Conservation (phyloP, 2,888 invertebrate genomes). For the Pseudococcus longispinus region DNA sequence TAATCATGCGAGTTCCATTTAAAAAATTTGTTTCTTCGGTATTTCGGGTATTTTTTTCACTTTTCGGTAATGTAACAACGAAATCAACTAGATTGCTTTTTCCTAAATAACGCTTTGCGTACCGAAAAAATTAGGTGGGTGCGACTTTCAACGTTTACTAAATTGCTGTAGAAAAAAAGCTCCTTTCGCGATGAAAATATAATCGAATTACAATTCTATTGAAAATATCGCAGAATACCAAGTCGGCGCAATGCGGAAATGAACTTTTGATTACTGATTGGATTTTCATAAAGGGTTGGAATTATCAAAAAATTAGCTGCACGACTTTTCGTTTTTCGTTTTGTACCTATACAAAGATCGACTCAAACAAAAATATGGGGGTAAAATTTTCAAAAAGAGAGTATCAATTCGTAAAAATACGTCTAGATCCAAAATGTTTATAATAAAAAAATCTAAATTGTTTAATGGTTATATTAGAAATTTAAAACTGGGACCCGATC, state of each 20-base stretch:
- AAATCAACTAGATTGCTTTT: slow-evolving; percentile 34
- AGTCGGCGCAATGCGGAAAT: slow-evolving; percentile 7
- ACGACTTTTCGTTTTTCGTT: neutral
- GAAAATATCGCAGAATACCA: neutral
- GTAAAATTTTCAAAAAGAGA: too few relatives aligned
- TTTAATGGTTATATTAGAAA: too few relatives aligned
- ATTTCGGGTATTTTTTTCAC: slow-evolving; percentile 14
- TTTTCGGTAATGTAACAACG: neutral
- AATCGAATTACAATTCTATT: slow-evolving; percentile 28
- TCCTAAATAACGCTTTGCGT: neutral
- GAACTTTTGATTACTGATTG: slow-evolving; percentile 3
- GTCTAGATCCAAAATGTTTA: too few relatives aligned
- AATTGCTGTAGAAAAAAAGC: neutral
- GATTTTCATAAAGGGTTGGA: neutral
- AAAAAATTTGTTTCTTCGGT: slow-evolving; percentile 22
- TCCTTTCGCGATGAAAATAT: slow-evolving; percentile 27
- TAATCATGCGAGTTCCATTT: slow-evolving; percentile 22
- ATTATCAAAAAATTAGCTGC: neutral
- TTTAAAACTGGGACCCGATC: too few relatives aligned
- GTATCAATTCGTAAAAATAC: too few relatives aligned
- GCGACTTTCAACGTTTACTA: neutral
- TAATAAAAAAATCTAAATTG: too few relatives aligned
- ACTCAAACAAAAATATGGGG: too few relatives aligned
- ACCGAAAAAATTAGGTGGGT: neutral
- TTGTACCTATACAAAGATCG: too few relatives aligned